Evolutionary conservation across 2,888 invertebrate genomes (phyloP).

Genomic region (Ophion ventricosus): DNA sequence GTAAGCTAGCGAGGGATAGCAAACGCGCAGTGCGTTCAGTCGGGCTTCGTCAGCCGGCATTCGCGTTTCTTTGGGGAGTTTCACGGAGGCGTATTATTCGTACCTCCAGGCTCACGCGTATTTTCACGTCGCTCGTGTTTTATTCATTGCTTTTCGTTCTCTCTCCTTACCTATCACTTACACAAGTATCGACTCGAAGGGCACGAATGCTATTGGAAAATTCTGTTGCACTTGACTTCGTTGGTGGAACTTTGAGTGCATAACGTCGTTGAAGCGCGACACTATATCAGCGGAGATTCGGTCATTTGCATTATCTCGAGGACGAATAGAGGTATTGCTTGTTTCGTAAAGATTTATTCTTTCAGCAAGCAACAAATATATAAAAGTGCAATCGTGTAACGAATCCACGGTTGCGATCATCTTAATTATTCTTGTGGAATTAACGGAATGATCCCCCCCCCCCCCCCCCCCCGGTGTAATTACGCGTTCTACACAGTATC

Average conservation of each 20-base stretch:
- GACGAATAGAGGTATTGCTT: neutral
- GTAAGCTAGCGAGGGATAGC: neutral
- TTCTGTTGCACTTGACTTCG: neutral
- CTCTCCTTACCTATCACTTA: neutral
- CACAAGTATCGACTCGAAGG: neutral
- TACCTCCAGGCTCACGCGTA: neutral
- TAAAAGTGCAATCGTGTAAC: too few relatives aligned
- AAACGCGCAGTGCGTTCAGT: neutral
- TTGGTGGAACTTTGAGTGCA: neutral
- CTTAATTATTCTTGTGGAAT: neutral
- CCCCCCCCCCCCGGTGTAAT: neutral
- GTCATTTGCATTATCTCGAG: neutral
- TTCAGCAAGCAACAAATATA: too few relatives aligned
- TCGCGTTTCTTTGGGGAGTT: neutral
- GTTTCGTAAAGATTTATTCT: neutral
- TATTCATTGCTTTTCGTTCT: neutral
- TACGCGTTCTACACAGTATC: neutral
- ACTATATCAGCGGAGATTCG: neutral
- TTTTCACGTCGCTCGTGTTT: neutral
- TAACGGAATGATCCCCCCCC: neutral
- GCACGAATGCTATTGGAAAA: neutral
- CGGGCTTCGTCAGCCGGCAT: neutral
- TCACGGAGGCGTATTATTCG: neutral
- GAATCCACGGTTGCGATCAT: neutral
- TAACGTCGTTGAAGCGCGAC: neutral